Evolutionary conservation across 2,797 vertebrate genomes (phyloP).

Genomic region (Aulostomus chinensis): DNA sequence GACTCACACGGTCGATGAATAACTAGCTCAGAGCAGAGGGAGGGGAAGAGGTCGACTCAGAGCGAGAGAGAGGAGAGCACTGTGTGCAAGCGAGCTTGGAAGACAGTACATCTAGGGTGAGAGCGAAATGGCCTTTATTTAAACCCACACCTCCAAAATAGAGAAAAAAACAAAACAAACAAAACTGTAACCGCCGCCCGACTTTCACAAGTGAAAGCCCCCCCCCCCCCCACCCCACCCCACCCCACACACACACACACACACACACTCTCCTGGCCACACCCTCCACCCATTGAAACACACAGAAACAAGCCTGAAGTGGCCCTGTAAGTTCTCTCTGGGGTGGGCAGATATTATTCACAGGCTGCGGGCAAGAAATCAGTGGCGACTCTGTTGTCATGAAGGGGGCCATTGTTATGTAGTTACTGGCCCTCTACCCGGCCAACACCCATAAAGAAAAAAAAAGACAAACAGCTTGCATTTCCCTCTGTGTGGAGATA

Average conservation of each 20-base stretch:
- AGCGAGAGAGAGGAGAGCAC: slow-evolving; percentile 8
- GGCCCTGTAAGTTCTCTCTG: slow-evolving; percentile 29
- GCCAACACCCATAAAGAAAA: slow-evolving; percentile 63
- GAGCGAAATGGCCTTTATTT: slow-evolving; percentile 33
- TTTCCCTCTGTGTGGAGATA: slow-evolving; percentile 21
- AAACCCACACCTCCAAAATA: slow-evolving; percentile 19
- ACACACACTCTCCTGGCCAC: slow-evolving; percentile 18
- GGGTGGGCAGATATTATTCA: slow-evolving; percentile 76
- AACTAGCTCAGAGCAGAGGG: slow-evolving; percentile 72
- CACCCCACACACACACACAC: background rate
- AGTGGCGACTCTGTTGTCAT: slow-evolving; percentile 75
- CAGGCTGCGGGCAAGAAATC: slow-evolving; percentile 69
- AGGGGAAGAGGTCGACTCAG: slow-evolving; percentile 45
- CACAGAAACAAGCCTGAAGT: slow-evolving; percentile 21
- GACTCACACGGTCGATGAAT: slow-evolving; percentile 83
- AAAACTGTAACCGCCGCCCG: background rate
- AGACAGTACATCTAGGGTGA: slow-evolving; percentile 25
- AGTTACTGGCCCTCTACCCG: slow-evolving; percentile 27
- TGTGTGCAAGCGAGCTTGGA: slow-evolving; percentile 5
- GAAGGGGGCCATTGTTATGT: slow-evolving; percentile 74
- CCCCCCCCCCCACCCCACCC: background rate
- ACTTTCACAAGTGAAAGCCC: background rate
- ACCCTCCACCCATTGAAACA: slow-evolving; percentile 21
- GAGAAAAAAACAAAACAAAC: background rate
- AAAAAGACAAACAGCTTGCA: too few relatives aligned